A percentile compares a stretch with the other conserved stretches of the same genome.
These are phyloP conservation scores for Sthenelais limicola DNA, from an alignment of 2,888 invertebrate genomes.

Conservation along the genomic window DNA sequence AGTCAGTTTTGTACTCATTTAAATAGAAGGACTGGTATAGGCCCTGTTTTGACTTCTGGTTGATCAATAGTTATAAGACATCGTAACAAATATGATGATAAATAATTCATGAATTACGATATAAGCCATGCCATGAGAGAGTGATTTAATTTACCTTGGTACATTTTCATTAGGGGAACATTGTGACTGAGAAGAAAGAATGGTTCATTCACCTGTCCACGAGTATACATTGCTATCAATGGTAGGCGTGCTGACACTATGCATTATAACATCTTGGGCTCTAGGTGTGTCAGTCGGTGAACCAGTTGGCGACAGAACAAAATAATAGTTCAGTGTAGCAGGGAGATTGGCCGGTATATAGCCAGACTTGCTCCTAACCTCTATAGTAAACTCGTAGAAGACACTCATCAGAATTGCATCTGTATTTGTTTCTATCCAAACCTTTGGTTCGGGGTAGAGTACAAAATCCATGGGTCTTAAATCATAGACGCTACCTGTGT, in stretches of 20 bases:
- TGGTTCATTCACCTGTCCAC: slow-evolving; percentile 9
- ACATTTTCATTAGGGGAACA: no score
- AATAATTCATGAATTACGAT: no score
- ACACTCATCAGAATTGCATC: background rate
- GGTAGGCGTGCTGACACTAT: background rate
- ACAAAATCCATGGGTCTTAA: background rate
- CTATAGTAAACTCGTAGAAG: background rate
- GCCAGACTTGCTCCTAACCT: background rate
- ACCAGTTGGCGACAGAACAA: background rate
- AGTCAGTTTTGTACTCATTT: no score
- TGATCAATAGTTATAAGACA: no score
- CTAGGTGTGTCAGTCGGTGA: background rate
- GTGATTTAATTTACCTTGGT: no score
- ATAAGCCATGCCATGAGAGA: no score
- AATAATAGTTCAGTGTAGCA: background rate
- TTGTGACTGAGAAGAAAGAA: no score
- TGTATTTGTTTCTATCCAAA: background rate
- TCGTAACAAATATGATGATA: no score
- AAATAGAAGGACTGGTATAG: no score
- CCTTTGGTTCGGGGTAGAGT: slow-evolving; percentile 1
- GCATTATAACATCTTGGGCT: background rate
- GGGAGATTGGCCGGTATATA: background rate
- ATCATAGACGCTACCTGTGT: background rate
- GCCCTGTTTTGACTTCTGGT: no score
- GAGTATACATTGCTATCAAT: background rate